Evolutionary conservation across 2,797 vertebrate genomes (phyloP).

Genomic region (Streptopelia turtur): DNA sequence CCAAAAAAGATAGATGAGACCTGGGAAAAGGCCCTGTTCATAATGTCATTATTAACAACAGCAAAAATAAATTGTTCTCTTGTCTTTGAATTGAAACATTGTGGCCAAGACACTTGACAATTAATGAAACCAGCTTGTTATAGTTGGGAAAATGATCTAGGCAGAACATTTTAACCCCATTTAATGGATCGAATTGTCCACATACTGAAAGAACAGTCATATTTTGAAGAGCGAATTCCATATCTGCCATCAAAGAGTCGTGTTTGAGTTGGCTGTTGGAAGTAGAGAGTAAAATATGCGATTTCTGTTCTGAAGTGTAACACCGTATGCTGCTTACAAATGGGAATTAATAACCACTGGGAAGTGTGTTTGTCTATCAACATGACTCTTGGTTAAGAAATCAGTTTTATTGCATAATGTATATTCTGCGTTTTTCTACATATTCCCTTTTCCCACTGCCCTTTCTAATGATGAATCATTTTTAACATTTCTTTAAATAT

Average conservation of each 20-base stretch:
- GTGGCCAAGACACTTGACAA: neutral
- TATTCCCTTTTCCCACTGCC: neutral
- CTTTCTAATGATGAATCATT: neutral
- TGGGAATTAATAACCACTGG: neutral
- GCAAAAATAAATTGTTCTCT: neutral
- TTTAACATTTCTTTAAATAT: constrained; percentile 2
- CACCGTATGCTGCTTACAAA: neutral
- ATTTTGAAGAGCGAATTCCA: neutral
- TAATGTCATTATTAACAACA: neutral
- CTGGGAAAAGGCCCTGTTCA: neutral
- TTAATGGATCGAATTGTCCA: neutral
- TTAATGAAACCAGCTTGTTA: neutral
- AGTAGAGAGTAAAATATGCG: neutral
- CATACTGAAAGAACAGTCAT: neutral
- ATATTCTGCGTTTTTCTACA: neutral
- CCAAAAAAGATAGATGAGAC: neutral
- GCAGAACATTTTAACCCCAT: neutral
- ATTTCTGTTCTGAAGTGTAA: neutral
- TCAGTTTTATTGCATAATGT: neutral
- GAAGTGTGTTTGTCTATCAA: accelerated
- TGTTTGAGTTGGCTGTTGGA: neutral
- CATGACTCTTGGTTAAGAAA: neutral
- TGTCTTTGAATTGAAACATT: neutral
- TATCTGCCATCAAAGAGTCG: neutral
- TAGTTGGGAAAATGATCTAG: neutral